These are phyloP conservation scores for Entomyzon cyanotis DNA, from an alignment of 2,113 vertebrate species.

Conservation along the genomic window DNA sequence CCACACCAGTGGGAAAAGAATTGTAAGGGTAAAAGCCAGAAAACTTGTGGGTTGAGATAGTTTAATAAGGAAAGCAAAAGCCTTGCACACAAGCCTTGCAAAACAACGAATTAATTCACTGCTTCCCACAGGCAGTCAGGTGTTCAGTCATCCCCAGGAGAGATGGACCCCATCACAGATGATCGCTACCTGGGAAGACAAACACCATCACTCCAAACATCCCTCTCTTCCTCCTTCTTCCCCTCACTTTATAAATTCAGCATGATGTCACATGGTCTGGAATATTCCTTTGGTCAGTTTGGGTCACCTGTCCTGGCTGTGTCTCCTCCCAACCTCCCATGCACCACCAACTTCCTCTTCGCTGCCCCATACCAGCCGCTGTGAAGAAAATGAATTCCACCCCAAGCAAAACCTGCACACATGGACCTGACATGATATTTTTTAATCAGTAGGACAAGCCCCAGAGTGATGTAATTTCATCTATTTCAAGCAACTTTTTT, in stretches of 20 bases:
- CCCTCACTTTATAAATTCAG: background rate
- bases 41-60: background rate
- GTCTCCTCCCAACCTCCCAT: background rate
- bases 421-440: background rate
- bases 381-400: background rate
- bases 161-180: fast-evolving
- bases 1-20: background rate
- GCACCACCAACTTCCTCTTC: too few relatives aligned
- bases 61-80: background rate
- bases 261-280: background rate
- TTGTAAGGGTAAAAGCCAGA: background rate
- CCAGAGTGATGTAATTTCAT: background rate
- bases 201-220: background rate
- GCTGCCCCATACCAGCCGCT: background rate
- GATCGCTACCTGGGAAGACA: background rate
- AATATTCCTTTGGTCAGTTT: background rate
- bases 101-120: background rate
- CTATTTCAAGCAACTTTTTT: background rate
- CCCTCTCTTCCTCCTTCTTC: background rate
- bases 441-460: background rate
- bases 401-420: background rate
- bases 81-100: background rate
- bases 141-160: background rate
- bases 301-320: background rate
- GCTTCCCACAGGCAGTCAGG: background rate